Evolutionary conservation across 2,113 vertebrate genomes (phyloP).

Genomic region (Sylvia atricapilla): DNA sequence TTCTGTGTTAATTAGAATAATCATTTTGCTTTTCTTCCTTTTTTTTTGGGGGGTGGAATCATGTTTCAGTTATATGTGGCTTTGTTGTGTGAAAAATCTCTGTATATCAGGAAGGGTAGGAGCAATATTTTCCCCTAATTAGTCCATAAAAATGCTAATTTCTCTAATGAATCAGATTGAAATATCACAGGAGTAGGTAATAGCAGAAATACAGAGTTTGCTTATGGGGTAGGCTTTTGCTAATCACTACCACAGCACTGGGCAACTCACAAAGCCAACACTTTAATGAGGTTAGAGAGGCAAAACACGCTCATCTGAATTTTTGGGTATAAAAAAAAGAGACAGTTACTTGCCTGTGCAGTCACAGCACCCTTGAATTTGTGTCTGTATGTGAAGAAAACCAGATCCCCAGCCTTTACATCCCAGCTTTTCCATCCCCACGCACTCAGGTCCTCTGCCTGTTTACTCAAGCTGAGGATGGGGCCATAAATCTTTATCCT

Average conservation of each 20-base stretch:
- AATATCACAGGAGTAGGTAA: conserved; percentile 45
- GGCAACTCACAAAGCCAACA: neutral
- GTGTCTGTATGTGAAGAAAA: neutral
- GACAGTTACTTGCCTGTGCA: neutral
- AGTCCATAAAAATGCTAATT: conserved; percentile 64
- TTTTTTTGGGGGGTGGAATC: neutral
- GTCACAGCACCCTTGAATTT: neutral
- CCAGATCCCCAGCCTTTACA: neutral
- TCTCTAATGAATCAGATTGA: conserved; percentile 63
- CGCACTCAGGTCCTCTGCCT: neutral
- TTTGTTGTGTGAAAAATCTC: conserved; percentile 1
- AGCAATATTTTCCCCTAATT: conserved; percentile 32
- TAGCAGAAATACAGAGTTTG: conserved; percentile 5
- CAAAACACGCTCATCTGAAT: neutral
- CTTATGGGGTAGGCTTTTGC: neutral
- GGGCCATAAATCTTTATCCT: conserved; percentile 57
- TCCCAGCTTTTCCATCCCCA: neutral
- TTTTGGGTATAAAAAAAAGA: neutral
- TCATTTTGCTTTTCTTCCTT: neutral
- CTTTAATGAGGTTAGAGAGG: neutral
- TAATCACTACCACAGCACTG: conserved; percentile 13
- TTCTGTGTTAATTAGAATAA: neutral
- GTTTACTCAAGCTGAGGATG: conserved; percentile 28
- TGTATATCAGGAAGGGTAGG: neutral
- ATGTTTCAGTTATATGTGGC: neutral